phyloP scores from a whole-genome alignment of 2,113 vertebrate genomes.

The Zosterops borbonicus region DNA sequence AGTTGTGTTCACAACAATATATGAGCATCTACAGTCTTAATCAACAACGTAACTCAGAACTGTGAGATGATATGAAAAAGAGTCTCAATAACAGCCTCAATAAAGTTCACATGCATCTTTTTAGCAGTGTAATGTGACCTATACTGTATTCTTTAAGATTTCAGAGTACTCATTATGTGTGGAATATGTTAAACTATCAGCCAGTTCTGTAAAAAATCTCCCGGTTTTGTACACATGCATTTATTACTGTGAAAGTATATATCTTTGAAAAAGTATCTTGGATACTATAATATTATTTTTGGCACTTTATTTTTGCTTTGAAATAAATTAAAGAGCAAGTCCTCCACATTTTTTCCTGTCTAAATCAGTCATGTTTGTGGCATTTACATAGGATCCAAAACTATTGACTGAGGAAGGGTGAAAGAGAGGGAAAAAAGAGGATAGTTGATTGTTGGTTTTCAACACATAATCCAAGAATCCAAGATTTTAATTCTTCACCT shows the following conservation, averaged over 20 bases:
- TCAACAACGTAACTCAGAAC: not conserved
- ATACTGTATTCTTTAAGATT: not conserved
- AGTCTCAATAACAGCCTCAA: not conserved
- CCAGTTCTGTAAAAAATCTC: not conserved
- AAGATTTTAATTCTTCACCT: not conserved
- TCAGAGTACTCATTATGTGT: not conserved
- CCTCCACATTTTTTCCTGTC: not conserved
- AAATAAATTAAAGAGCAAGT: not conserved
- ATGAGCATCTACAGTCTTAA: not conserved
- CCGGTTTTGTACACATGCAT: not conserved
- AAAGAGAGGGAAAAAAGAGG: not conserved
- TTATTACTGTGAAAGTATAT: not conserved
- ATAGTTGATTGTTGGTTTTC: not conserved
- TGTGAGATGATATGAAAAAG: not conserved
- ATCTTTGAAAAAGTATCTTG: constrained; percentile 12
- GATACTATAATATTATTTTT: not conserved
- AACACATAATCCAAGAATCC: not conserved
- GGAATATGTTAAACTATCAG: not conserved
- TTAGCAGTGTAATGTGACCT: not conserved
- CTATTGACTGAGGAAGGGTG: not conserved
- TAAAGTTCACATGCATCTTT: not conserved
- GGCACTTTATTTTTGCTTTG: constrained; percentile 20
- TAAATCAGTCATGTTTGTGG: not conserved
- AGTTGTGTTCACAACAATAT: not conserved
- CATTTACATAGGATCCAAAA: not conserved